Base-by-base conservation (phyloP, 2,113 vertebrate species). In the Ursus arctos region DNA sequence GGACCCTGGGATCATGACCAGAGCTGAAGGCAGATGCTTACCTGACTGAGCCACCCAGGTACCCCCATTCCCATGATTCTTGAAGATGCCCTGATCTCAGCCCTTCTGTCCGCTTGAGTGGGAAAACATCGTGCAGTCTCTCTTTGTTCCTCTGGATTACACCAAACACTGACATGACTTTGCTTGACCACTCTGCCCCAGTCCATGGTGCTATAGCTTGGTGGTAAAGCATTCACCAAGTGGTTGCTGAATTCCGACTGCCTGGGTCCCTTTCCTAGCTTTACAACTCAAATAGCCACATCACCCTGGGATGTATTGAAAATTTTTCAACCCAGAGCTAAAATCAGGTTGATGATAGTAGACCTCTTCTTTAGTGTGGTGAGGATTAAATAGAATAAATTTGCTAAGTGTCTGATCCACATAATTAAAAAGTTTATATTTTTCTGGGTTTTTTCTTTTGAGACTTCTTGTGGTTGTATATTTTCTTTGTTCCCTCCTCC, bases 371-470 rank as follows among this genome's bases (percentile, higher is more conserved):
- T 59, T 43, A 59, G 15, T 49, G 10, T 36, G 53, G 5, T 55
- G 24, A 92, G 33, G 24, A 71, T 43, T 49, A 83, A 83, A 74
- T 28, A 33, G 53, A n/a, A 86, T 55, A 28, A 59, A 80, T 81
- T 84, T 79, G 21, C 47, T 43, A 90, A 16, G 16, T 47, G 53
- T 2, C 24, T 26, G n/a, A 57, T 40, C 8, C 31, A 67, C 13
- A 63, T 74, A 16, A 67, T 88, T 65, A 63, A 86, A 61, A 61
- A 65, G 24, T 55, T 51, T 81, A 33, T 65, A 1, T 31, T 47
- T 91, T 96, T 90, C 51, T 80, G 26, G 9, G 14, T 28, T 49
- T 47, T 95, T 76, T 24, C 43, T 91, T 93, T 82, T 72, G 36
- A 18, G 61, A 69, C 7, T 79, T 61, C 67, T 40, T 65, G 16